A percentile compares a stretch with the other conserved stretches of the same genome.
Conservation (phyloP, 1,140 invertebrate genomes). For the Rhopalosiphum padi region DNA sequence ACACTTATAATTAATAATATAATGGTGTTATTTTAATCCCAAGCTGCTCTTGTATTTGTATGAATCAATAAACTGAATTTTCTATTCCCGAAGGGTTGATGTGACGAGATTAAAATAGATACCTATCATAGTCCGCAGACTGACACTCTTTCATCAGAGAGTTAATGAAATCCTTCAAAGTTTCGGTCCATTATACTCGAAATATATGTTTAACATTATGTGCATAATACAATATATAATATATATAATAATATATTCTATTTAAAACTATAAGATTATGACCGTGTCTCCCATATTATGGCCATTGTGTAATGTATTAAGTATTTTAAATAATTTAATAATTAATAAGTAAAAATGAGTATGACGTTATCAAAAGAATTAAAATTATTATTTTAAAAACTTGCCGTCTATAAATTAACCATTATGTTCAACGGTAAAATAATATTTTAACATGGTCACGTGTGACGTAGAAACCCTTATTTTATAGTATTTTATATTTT, state of each 20-base stretch:
- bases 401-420: neutral
- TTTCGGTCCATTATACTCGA: neutral
- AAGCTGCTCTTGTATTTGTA: neutral
- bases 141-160: neutral
- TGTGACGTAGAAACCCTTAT: neutral
- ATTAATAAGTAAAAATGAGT: neutral
- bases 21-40: neutral
- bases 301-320: neutral
- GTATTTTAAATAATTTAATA: neutral
- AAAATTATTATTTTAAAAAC: neutral
- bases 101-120: neutral
- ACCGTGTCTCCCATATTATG: neutral
- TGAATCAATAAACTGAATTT: neutral
- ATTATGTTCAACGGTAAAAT: neutral
- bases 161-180: neutral
- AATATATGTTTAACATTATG: neutral
- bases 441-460: neutral
- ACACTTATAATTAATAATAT: conserved; percentile 4
- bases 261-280: neutral
- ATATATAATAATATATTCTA: neutral
- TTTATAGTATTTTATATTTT: neutral
- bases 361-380: neutral
- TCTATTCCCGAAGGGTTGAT: neutral
- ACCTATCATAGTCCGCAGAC: neutral
- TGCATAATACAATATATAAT: neutral